phyloP scores from a whole-genome alignment of 2,888 invertebrate species.

The Lepidocyrtinus sp. region DNA sequence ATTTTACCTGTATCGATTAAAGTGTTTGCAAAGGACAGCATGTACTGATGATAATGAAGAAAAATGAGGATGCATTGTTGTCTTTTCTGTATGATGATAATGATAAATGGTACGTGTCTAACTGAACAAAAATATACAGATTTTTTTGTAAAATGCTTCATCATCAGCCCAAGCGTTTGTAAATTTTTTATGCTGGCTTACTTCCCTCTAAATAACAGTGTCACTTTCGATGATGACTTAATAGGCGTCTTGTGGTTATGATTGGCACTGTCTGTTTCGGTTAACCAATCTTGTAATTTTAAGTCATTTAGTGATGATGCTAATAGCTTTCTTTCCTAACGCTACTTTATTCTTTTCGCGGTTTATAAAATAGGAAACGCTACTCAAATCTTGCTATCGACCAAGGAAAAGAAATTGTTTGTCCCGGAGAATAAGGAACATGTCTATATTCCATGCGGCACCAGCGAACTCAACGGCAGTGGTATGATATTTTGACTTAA shows the following conservation, averaged over 20 bases:
- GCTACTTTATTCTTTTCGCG: too few relatives aligned
- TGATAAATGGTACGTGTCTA: too few relatives aligned
- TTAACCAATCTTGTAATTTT: slow-evolving; percentile 2
- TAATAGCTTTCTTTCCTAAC: not conserved
- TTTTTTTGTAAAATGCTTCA: too few relatives aligned
- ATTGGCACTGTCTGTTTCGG: not conserved
- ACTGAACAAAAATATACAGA: too few relatives aligned
- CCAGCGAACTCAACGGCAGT: slow-evolving; percentile 60
- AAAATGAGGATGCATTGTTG: slow-evolving; percentile 20
- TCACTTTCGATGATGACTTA: slow-evolving; percentile 31
- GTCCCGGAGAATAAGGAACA: slow-evolving; percentile 60
- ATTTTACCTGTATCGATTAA: not conserved
- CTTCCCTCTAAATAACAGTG: slow-evolving; percentile 8
- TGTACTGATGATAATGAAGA: not conserved
- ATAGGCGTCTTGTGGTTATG: not conserved
- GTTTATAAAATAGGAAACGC: slow-evolving; percentile 63
- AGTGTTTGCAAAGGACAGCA: slow-evolving; percentile 17
- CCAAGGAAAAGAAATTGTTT: slow-evolving; percentile 62
- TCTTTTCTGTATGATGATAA: not conserved
- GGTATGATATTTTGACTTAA: too few relatives aligned
- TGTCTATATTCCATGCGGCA: slow-evolving; percentile 61
- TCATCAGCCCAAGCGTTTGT: too few relatives aligned
- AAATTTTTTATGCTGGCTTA: too few relatives aligned
- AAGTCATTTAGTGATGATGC: not conserved
- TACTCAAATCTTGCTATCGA: slow-evolving; percentile 58